These are phyloP conservation scores for Gallirallus australis DNA, from an alignment of 2,797 vertebrate genomes.

Conservation along the genomic window DNA sequence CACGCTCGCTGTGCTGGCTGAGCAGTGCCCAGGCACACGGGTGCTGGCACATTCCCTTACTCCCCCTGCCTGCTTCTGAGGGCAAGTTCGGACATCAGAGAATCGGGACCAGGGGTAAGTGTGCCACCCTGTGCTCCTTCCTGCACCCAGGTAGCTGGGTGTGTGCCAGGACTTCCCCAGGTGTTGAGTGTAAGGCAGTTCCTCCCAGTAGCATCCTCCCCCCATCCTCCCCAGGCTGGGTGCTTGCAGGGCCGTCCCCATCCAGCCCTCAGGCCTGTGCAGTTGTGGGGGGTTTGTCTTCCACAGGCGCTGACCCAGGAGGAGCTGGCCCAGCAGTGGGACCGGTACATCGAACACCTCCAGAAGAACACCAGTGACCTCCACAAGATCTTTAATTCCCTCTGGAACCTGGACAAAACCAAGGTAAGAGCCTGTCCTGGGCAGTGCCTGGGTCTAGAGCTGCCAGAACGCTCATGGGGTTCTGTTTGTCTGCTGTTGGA, in stretches of 20 bases:
- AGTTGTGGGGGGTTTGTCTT: neutral
- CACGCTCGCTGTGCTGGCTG: accelerated
- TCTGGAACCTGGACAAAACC: slow-evolving; percentile 89
- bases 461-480: neutral
- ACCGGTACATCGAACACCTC: slow-evolving; percentile 84
- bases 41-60: accelerated
- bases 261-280: accelerated
- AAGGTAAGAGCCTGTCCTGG: slow-evolving; percentile 76
- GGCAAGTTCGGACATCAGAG: too few species aligned
- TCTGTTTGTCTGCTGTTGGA: neutral
- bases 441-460: neutral
- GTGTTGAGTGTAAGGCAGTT: neutral
- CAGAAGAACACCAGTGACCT: slow-evolving; percentile 84
- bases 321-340: slow-evolving; percentile 83
- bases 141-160: neutral
- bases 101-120: neutral
- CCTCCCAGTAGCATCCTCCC: neutral
- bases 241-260: neutral
- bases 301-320: slow-evolving; percentile 69
- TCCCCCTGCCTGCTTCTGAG: neutral
- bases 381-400: slow-evolving; percentile 88
- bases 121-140: neutral
- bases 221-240: neutral
- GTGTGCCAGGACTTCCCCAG: neutral
- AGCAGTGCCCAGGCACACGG: neutral